phyloP scores from a whole-genome alignment of 2,113 vertebrate species.

The Daubentonia madagascariensis region DNA sequence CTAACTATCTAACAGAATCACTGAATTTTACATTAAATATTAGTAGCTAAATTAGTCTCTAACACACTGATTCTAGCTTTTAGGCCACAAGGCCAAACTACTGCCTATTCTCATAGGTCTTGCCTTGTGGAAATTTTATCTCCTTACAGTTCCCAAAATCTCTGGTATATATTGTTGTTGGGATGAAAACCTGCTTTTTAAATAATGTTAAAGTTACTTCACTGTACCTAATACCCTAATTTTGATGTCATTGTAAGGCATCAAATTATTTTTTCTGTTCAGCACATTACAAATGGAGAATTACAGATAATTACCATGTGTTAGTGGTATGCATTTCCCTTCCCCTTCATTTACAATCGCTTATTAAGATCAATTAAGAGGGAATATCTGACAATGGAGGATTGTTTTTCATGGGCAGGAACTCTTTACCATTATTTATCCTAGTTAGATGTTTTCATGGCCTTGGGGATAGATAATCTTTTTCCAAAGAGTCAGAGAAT shows the following conservation, averaged over 20 bases:
- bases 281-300: slow-evolving; percentile 69
- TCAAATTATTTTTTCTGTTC: slow-evolving; percentile 37
- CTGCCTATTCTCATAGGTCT: background rate
- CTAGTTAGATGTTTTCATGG: background rate
- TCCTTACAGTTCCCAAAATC: background rate
- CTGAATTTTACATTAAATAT: background rate
- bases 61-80: background rate
- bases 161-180: background rate
- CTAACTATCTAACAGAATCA: too few relatives aligned
- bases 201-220: background rate
- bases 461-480: background rate
- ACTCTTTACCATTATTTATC: slow-evolving; percentile 37
- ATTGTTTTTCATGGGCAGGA: slow-evolving; percentile 20
- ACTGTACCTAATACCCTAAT: slow-evolving; percentile 33
- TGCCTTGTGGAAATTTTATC: background rate
- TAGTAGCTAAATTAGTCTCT: background rate
- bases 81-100: background rate
- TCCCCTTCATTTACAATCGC: slow-evolving; percentile 49
- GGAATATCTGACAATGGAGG: slow-evolving; percentile 42
- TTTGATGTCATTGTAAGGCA: slow-evolving; percentile 27
- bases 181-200: slow-evolving; percentile 52
- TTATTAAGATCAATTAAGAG: slow-evolving; percentile 67
- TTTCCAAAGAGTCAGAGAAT: background rate
- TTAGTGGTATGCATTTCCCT: background rate
- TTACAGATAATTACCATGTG: slow-evolving; percentile 44